These are phyloP conservation scores for Excalfactoria chinensis DNA, from an alignment of 2,113 vertebrate species.

Conservation along the genomic window DNA sequence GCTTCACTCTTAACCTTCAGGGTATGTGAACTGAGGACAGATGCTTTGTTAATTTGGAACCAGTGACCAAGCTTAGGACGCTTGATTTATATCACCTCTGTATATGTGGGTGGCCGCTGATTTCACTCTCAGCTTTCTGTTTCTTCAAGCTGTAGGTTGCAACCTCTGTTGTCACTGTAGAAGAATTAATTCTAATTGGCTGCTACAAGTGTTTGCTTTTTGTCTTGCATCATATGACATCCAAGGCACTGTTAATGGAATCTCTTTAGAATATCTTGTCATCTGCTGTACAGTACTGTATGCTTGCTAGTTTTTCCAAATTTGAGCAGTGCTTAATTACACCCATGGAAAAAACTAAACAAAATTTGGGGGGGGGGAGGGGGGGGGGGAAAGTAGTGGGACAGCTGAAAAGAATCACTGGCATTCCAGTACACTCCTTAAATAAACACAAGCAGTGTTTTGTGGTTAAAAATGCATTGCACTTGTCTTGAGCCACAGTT, in stretches of 20 bases:
- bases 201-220: slow-evolving; percentile 35
- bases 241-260: background rate
- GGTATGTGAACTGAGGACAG: background rate
- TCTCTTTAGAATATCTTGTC: slow-evolving; percentile 25
- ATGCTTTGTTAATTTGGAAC: background rate
- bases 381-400: background rate
- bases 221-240: background rate
- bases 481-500: slow-evolving; percentile 8
- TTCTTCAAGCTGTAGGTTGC: slow-evolving; percentile 6
- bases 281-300: slow-evolving; percentile 28
- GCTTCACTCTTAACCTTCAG: background rate
- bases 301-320: slow-evolving; percentile 12
- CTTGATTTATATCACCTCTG: background rate
- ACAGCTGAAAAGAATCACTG: slow-evolving; percentile 73
- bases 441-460: slow-evolving; percentile 47
- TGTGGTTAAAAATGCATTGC: background rate
- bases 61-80: background rate
- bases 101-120: background rate
- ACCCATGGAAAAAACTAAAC: slow-evolving; percentile 68
- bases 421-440: slow-evolving; percentile 56
- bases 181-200: slow-evolving; percentile 38
- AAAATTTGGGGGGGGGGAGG: background rate
- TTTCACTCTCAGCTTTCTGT: background rate
- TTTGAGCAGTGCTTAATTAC: slow-evolving; percentile 28
- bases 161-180: background rate